Conservation (phyloP, 2,797 vertebrate genomes). For the Petrocephalus schoutedeni region DNA sequence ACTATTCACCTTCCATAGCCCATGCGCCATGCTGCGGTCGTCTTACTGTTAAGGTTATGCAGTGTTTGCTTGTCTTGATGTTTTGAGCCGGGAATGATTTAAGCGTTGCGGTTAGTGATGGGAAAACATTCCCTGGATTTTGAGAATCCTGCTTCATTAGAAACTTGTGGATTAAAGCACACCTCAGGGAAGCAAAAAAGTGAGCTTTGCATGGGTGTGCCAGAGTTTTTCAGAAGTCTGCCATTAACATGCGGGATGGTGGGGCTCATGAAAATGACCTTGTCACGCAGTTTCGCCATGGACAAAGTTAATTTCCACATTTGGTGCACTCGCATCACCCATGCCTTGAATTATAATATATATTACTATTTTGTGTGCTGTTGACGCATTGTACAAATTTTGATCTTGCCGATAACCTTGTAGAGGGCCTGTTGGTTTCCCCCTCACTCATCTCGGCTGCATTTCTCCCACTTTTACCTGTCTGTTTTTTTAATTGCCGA, state of each 20-base stretch:
- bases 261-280: not conserved
- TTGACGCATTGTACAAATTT: not conserved
- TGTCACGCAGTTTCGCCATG: not conserved
- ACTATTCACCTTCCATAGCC: not conserved
- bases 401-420: not conserved
- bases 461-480: not conserved
- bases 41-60: not conserved
- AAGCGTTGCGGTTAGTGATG: not conserved
- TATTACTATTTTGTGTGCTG: not conserved
- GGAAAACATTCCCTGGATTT: not conserved
- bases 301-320: not conserved
- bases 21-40: not conserved
- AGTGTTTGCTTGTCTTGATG: not conserved
- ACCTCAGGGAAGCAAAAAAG: not conserved
- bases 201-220: not conserved
- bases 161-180: not conserved
- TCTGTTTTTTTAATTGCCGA: not conserved
- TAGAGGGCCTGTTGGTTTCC: not conserved
- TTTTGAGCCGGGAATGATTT: not conserved
- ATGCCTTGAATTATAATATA: conserved; percentile 1
- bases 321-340: not conserved
- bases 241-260: not conserved
- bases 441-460: not conserved
- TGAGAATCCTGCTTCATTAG: not conserved
- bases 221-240: not conserved